A percentile compares a stretch with the other conserved stretches of the same genome.
phyloP scores from a whole-genome alignment of 1,140 invertebrate species.

The Monochamus saltuarius region DNA sequence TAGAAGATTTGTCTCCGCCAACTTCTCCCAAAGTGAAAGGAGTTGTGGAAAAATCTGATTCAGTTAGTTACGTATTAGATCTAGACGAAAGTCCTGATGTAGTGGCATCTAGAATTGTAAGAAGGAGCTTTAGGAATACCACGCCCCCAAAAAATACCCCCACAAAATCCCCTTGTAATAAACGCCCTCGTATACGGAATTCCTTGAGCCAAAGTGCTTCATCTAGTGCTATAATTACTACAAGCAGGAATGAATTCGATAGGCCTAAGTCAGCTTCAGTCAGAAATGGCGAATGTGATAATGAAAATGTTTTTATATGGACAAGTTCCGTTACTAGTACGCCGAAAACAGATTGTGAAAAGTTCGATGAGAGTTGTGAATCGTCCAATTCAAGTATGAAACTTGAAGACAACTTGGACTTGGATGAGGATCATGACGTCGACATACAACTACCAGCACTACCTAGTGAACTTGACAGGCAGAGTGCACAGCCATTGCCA shows the following conservation, averaged over 20 bases:
- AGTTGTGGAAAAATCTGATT: conserved; percentile 79
- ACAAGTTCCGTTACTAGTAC: conserved; percentile 9
- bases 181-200: conserved; percentile 49
- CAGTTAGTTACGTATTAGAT: conserved; percentile 80
- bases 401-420: conserved; percentile 37
- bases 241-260: conserved; percentile 30
- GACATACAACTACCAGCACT: conserved; percentile 43
- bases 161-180: conserved; percentile 57
- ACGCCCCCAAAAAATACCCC: conserved; percentile 48
- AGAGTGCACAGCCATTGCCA: conserved; percentile 39
- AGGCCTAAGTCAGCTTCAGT: conserved; percentile 32
- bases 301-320: conserved; percentile 36
- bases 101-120: conserved; percentile 60
- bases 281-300: conserved; percentile 37
- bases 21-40: conserved; percentile 70
- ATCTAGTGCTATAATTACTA: conserved; percentile 47
- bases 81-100: conserved; percentile 72
- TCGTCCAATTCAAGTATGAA: conserved; percentile 26
- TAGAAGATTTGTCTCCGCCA: conserved; percentile 55
- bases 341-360: conserved; percentile 7
- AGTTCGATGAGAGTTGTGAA: conserved; percentile 11
- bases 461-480: conserved; percentile 47
- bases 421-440: conserved; percentile 39
- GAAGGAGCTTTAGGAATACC: conserved; percentile 53
- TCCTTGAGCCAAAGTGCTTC: conserved; percentile 59